Base-by-base conservation (phyloP, 2,888 invertebrate species). In the Caenorhabditis zanzibari region DNA sequence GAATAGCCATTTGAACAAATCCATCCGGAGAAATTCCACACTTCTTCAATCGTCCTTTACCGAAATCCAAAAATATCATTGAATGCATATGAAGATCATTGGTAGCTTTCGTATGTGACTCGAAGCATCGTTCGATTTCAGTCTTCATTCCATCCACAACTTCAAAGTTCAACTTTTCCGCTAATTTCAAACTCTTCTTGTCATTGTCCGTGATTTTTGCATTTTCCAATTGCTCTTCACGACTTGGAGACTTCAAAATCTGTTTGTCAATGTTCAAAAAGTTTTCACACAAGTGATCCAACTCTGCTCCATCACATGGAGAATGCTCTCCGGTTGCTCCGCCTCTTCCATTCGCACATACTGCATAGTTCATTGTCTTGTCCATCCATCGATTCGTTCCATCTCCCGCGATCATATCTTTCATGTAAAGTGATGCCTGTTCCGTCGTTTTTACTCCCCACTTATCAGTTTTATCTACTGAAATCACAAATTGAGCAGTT, bases 21-120 rank as follows among this genome's bases (percentile, higher is more conserved):
- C 97, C 98, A 94, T 98, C 98, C 0, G 98, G 98, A 59, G 97
- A 97, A 72, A 97, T 95, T 72, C 95, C 95, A 91, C 96, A 96
- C 73, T 95, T 95, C 94, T 98, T 98, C 95, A 98, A 96, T 92
- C 97, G 96, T 19, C 89, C 91, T 81, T 90, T 92, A 61, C 91
- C 92, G 61, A 86, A 92, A 54, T 89, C 87, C 82, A 66, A 64
- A 56, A 86, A 87, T 9, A 90, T 82, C 56, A 85, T 81, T 19
- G 88, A 85, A 44, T 88, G 84, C 71, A 91, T 81, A 69, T 91
- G 89, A 19, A 90, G 74, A 47, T 90, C 88, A 10, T 82, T 59
- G 0, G 52, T 49, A 0, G 84, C 74, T 16, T 54, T 44, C 9
- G 32, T 24, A 47, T 88, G 85, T 1, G 80, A 44, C 5, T 41